Percentiles rank a stretch among this genome's conserved stretches.
Conservation (phyloP, 30 jellyfish, hydroid and myxozoan species). For the Cassiopea xamachana region DNA sequence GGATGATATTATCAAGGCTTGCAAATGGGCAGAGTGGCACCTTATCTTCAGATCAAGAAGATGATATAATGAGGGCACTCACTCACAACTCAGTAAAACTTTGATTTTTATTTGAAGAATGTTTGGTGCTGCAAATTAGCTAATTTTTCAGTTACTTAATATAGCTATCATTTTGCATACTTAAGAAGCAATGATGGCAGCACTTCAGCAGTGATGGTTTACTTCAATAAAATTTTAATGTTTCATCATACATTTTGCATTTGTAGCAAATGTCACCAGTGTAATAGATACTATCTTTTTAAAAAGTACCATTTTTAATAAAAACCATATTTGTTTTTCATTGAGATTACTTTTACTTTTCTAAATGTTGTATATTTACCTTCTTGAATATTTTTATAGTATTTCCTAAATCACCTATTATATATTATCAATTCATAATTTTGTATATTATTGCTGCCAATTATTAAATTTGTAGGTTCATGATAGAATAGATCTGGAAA, state of each 20-base stretch:
- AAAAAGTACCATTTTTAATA: too few relatives aligned
- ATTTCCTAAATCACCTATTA: too few relatives aligned
- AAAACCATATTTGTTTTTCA: too few relatives aligned
- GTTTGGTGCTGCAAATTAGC: neutral
- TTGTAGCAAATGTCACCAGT: neutral
- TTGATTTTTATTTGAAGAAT: neutral
- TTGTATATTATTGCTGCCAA: neutral
- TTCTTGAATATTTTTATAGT: too few relatives aligned
- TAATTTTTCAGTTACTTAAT: neutral
- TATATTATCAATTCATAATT: too few relatives aligned
- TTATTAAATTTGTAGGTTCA: conserved; percentile 26
- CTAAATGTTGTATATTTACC: too few relatives aligned
- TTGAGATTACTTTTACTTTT: too few relatives aligned
- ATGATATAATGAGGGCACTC: neutral
- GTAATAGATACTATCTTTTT: too few relatives aligned
- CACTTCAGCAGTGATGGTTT: neutral
- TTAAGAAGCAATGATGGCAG: neutral
- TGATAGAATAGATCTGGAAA: conserved; percentile 22
- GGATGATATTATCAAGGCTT: neutral
- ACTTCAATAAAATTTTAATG: neutral
- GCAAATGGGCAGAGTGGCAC: neutral
- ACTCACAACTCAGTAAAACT: conserved; percentile 14
- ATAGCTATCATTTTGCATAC: neutral
- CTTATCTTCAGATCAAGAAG: conserved; percentile 19
- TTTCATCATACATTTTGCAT: neutral